Evolutionary conservation across 2,888 invertebrate genomes (phyloP), one percentile per base, ranked within the genome.

Genomic region (Caenorhabditis sp.): DNA sequence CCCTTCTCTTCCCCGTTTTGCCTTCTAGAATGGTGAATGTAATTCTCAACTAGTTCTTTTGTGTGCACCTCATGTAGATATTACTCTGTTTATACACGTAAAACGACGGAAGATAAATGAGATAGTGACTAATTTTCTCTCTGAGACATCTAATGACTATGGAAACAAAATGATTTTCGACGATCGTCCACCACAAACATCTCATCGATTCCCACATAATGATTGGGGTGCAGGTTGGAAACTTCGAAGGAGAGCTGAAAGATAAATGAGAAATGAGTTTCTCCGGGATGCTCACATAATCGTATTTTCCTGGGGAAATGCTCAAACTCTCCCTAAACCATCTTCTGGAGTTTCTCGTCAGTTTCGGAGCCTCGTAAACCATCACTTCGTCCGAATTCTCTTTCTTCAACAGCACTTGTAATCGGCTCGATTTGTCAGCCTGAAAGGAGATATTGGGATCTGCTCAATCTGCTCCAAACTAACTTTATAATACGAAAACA

Each of bases 401-500:
- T 20, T 66, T 56, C 52, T 86, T 85, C 13, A 80, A 52, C 22
- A 78, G 56, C 0, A 85, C 76, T 46, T 79, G 68, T 26, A 88
- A 80, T 9, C 55, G 41, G 7, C 81, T 76, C 5, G 66, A 39
- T 24, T 65, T 70, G 22, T 82, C 84, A 15, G 83, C 81, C 81
- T 80, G 53, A 27, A 66, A 46, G 15, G n/a, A n/a, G 2, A 22
- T 3, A 48, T 37, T 62, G 9, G 7, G 26, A 13, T 22, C 20
- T 15, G 4, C 24, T 2, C 24, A 46, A 13, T 13, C 11, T 13
- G 9, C 9, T 35, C 13, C 35, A 9, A 13, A 30, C 35, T 24
- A 5, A 79, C 85, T 59, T 88, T 88, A 63, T 87, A 84, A 52
- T 86, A 88, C 3, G 85, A 85, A 50, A 88, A 88, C 8, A 87